phyloP scores from a whole-genome alignment of 1,140 invertebrate species.

The Drosophila tsacasi region DNA sequence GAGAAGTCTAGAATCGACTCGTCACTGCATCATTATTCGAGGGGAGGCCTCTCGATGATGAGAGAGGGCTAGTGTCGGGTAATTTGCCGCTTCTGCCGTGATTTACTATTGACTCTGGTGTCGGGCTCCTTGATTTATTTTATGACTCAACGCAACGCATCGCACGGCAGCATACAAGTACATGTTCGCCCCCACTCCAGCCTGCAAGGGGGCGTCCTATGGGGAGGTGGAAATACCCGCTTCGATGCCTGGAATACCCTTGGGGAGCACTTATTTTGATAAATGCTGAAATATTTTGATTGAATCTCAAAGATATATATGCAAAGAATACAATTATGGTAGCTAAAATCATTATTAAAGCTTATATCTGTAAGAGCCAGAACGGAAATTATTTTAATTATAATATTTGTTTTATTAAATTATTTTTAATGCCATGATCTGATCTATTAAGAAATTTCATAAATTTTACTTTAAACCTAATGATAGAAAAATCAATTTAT shows the following conservation, averaged over 20 bases:
- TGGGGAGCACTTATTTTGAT: conserved; percentile 12
- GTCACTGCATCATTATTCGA: conserved; percentile 68
- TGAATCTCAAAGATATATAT: neutral
- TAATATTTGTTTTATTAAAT: neutral
- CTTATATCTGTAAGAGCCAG: neutral
- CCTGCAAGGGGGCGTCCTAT: conserved; percentile 8
- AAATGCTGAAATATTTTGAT: conserved; percentile 4
- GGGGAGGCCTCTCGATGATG: conserved; percentile 24
- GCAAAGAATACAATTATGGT: neutral
- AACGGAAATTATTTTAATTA: too few relatives aligned
- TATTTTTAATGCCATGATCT: too few relatives aligned
- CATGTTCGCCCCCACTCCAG: conserved; percentile 17
- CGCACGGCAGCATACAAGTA: conserved; percentile 15
- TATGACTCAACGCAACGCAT: conserved; percentile 74
- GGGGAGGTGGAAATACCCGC: neutral
- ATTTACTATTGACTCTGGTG: conserved; percentile 78
- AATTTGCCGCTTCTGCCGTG: conserved; percentile 66
- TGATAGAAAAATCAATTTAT: too few relatives aligned
- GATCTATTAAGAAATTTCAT: too few relatives aligned
- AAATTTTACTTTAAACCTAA: too few relatives aligned
- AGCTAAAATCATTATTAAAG: neutral
- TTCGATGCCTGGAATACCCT: conserved; percentile 13
- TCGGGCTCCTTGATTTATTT: conserved; percentile 80
- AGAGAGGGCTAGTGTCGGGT: conserved; percentile 31
- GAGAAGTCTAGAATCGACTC: conserved; percentile 28